These are phyloP conservation scores for Micrasema longulum DNA, from an alignment of 1,140 invertebrate genomes.

Conservation along the genomic window DNA sequence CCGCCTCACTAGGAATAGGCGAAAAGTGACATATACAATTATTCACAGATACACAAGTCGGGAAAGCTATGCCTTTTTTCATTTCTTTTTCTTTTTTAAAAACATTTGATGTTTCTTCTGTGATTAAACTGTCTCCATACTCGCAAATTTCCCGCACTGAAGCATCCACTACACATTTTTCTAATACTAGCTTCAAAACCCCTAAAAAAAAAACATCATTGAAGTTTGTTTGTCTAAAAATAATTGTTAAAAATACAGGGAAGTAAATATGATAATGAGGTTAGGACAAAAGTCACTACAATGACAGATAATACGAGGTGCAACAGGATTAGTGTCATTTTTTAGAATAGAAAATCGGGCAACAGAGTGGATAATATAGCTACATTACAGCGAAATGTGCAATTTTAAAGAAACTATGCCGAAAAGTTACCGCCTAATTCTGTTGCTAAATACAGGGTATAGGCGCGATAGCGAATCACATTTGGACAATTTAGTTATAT, in stretches of 20 bases:
- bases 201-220: too few species aligned
- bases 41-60: conserved; percentile 98
- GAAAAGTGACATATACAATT: conserved; percentile 99
- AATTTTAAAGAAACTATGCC: background rate
- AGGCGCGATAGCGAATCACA: too few species aligned
- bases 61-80: conserved; percentile 98
- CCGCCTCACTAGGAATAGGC: conserved; percentile 92
- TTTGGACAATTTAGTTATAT: too few species aligned
- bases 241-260: too few species aligned
- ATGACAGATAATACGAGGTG: too few species aligned
- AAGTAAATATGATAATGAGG: too few species aligned
- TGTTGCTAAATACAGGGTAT: conserved; percentile 2
- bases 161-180: conserved; percentile 87
- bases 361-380: too few species aligned
- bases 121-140: conserved; percentile 88
- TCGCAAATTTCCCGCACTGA: conserved; percentile 94
- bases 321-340: too few species aligned
- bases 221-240: too few species aligned
- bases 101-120: conserved; percentile 94
- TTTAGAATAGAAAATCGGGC: too few species aligned
- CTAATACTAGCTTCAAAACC: conserved; percentile 89
- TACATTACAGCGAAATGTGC: too few species aligned
- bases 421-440: conserved; percentile 21
- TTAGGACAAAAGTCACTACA: too few species aligned
- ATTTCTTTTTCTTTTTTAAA: conserved; percentile 99